Evolutionary conservation across 2,888 invertebrate species (phyloP).

Genomic region (Lapara coniferarum): DNA sequence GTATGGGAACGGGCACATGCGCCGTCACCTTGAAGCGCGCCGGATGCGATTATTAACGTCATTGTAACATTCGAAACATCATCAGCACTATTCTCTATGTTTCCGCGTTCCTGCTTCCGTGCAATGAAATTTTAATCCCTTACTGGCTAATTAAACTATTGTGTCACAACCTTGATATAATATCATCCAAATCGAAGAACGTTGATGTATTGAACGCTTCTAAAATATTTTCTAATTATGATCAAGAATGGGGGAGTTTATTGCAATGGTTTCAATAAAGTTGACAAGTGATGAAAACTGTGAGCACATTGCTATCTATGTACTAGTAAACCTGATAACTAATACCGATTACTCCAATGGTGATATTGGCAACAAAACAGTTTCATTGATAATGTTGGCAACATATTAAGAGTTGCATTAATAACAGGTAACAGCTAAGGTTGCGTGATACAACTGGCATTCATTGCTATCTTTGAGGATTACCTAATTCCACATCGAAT

Average conservation of each 20-base stretch:
- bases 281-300: too few species aligned
- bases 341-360: background rate
- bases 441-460: background rate
- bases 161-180: background rate
- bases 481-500: background rate
- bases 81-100: background rate
- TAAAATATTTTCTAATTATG: too few species aligned
- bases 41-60: constrained; percentile 20
- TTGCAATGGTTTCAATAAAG: too few species aligned
- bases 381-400: background rate
- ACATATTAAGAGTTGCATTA: background rate
- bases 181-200: too few species aligned
- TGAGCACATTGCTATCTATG: too few species aligned
- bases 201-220: too few species aligned
- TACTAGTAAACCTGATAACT: background rate
- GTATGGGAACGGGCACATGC: constrained; percentile 5
- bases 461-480: background rate
- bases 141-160: background rate
- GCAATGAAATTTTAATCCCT: background rate
- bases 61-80: constrained; percentile 12
- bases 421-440: background rate
- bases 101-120: background rate
- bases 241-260: too few species aligned
- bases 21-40: constrained; percentile 12
- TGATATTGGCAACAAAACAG: background rate